Percentiles rank a stretch among this genome's conserved stretches.
These are phyloP conservation scores for Dicyrtomina minuta DNA, from an alignment of 2,888 invertebrate genomes.

Conservation along the genomic window DNA sequence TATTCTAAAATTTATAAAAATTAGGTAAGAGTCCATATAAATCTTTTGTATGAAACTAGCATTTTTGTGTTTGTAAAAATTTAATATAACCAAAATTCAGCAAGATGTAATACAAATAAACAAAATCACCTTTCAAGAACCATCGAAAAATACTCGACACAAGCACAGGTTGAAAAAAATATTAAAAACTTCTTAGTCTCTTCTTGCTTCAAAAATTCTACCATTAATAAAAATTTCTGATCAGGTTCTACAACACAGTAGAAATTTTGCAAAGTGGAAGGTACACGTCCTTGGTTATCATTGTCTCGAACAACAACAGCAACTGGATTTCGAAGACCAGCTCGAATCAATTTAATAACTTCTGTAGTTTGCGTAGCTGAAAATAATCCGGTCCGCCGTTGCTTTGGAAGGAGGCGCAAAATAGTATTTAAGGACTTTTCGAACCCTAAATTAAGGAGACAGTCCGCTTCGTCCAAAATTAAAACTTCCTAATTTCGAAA, in stretches of 20 bases:
- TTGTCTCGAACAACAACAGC: constrained; percentile 87
- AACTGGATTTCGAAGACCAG: constrained; percentile 91
- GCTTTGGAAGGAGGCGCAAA: constrained; percentile 84
- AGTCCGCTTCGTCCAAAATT: constrained; percentile 95
- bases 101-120: constrained; percentile 13
- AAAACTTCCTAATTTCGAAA: constrained; percentile 73
- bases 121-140: constrained; percentile 58
- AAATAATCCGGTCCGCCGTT: constrained; percentile 94
- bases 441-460: constrained; percentile 90
- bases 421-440: constrained; percentile 81
- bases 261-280: constrained; percentile 65
- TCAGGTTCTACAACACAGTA: constrained; percentile 76
- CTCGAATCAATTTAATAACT: constrained; percentile 83
- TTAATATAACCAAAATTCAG: background rate
- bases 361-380: constrained; percentile 98
- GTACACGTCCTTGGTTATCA: constrained; percentile 62
- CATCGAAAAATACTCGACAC: constrained; percentile 88
- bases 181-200: constrained; percentile 71
- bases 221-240: constrained; percentile 75
- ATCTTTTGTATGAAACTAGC: too few relatives aligned
- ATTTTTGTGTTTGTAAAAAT: too few relatives aligned
- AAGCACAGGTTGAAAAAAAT: constrained; percentile 93
- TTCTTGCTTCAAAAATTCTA: constrained; percentile 72
- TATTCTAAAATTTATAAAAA: constrained; percentile 55
- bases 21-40: too few relatives aligned